Base-by-base conservation (phyloP, 2,888 invertebrate species). In the Cotesia congregata region DNA sequence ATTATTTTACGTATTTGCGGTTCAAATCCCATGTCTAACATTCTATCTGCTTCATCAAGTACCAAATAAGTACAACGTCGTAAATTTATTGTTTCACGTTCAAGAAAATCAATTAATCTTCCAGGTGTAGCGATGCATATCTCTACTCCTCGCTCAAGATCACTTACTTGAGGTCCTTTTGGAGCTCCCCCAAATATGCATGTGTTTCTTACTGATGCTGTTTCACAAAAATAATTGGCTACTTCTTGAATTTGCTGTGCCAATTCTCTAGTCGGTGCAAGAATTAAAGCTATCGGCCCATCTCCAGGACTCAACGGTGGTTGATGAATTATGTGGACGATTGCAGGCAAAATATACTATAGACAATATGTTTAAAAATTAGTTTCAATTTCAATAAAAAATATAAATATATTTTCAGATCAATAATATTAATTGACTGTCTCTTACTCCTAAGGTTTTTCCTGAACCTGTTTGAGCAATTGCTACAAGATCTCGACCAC, bases 131-230 rank as follows among this genome's bases (percentile, higher is more conserved):
- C 98, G 81, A 98, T 98, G 80, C 97, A 94, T 85, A 98, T 97
- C 90, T 98, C 98, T 71, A 97, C 96, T 15, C 98, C 98, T 79
- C 95, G 91, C 90, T 95, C 95, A 76, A 97, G 90, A 86, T 95
- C 94, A 75, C 94, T 91, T 0, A 95, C 95, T 88, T 98, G 98
- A 6, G 96, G 96, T 50, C 96, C 97, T 90, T 98, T 98, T 0
- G 98, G 97, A 1, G 99, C 98, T n/a, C 99, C 99, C 67, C 99
- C 99, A 90, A 98, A 99, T 62, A 98, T 94, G 88, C 98, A 99
- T 0, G 97, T 97, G 90, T 97, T 97, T 64, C 96, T 92, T 50
- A 98, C 95, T 84, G 94, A 93, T 30, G 97, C 96, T 77, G 95
- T 94, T 78, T 95, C 93, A 70, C 98, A 98, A 91, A 98, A 99